phyloP scores from a whole-genome alignment of 2,113 vertebrate genomes.

The Protobothrops flavoviridis region DNA sequence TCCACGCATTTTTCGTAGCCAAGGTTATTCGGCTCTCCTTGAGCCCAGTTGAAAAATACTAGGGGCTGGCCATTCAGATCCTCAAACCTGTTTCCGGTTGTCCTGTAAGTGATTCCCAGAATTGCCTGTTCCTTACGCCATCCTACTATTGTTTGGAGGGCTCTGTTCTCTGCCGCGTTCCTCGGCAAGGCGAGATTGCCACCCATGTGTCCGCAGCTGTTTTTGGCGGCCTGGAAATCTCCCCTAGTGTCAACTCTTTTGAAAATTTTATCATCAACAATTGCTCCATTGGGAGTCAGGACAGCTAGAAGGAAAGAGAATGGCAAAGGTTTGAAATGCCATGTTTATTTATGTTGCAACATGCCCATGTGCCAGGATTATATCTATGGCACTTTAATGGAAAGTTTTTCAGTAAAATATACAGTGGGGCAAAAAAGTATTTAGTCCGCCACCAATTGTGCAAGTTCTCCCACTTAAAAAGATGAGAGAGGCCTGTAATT shows the following conservation, averaged over 20 bases:
- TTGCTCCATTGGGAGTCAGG: conserved; percentile 10
- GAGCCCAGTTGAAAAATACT: neutral
- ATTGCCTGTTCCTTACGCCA: neutral
- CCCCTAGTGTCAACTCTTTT: neutral
- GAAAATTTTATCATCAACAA: conserved; percentile 22
- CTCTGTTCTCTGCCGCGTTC: neutral
- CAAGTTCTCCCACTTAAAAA: too few species aligned
- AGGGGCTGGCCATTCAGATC: neutral
- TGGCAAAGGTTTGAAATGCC: neutral
- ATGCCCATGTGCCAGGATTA: neutral
- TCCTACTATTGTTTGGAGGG: neutral
- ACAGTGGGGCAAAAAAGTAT: too few species aligned
- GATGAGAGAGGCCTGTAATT: too few species aligned
- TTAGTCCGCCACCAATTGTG: too few species aligned
- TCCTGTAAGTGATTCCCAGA: neutral
- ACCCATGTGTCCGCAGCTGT: neutral
- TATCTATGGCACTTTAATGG: neutral
- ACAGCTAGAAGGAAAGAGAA: conserved; percentile 29
- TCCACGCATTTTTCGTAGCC: conserved; percentile 15
- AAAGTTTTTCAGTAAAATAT: neutral
- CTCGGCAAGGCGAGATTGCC: conserved; percentile 17
- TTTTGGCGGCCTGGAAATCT: conserved; percentile 4
- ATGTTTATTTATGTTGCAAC: neutral
- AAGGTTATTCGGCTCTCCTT: neutral
- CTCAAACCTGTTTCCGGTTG: neutral